phyloP scores from a whole-genome alignment of 2,113 vertebrate genomes.

The Vulpes vulpes region DNA sequence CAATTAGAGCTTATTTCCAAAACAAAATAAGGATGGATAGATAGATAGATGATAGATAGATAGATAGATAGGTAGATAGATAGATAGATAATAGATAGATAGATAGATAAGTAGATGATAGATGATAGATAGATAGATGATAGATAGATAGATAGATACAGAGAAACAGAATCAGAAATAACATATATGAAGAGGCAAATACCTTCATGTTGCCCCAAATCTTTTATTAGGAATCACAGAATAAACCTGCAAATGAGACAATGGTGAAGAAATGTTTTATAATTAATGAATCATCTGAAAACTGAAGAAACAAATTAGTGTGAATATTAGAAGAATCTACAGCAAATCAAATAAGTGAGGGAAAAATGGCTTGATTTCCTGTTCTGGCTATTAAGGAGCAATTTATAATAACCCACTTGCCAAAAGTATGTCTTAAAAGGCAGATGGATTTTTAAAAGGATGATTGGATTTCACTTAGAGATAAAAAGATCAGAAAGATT shows the following conservation, averaged over 20 bases:
- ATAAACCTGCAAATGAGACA: not conserved
- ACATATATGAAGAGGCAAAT: not conserved
- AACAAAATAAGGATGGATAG: not conserved
- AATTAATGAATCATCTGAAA: not conserved
- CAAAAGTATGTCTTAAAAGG: not conserved
- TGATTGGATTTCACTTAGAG: not conserved
- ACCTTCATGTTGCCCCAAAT: not conserved
- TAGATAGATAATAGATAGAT: too few relatives aligned
- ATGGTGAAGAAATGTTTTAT: not conserved
- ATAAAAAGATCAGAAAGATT: not conserved
- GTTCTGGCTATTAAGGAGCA: not conserved
- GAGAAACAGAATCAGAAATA: not conserved
- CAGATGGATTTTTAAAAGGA: not conserved
- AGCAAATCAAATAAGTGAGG: not conserved
- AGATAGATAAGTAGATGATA: too few relatives aligned
- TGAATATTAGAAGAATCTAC: not conserved
- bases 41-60: not conserved
- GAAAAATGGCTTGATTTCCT: not conserved
- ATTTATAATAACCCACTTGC: not conserved
- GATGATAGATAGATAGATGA: not conserved
- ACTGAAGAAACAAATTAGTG: not conserved
- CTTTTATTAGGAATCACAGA: not conserved
- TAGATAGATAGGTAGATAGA: too few relatives aligned
- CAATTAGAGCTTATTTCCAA: not conserved
- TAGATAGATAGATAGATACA: not conserved